These are phyloP conservation scores for Steatocranus sp. DNA, from an alignment of 2,797 vertebrate genomes.

Conservation along the genomic window DNA sequence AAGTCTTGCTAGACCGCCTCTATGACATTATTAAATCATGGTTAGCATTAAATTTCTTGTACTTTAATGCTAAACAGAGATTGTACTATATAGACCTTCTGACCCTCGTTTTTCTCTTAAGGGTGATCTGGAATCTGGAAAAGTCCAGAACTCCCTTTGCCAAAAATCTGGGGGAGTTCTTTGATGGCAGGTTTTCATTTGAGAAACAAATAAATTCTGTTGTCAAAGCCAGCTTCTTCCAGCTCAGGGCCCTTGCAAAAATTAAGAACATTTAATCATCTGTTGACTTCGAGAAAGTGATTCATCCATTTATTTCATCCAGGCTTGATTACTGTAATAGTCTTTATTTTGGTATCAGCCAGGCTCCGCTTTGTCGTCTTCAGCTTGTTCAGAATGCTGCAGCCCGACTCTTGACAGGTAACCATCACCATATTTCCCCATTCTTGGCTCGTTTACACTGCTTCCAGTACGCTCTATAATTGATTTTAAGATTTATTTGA, in stretches of 20 bases:
- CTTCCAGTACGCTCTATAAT: neutral
- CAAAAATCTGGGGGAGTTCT: neutral
- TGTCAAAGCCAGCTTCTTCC: neutral
- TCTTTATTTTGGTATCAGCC: neutral
- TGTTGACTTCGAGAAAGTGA: neutral
- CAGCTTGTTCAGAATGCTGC: neutral
- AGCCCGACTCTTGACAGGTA: neutral
- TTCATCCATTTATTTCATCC: neutral
- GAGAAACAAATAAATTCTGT: neutral
- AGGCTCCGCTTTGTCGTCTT: neutral
- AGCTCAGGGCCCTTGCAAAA: neutral
- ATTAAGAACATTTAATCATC: neutral
- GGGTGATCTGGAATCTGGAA: neutral
- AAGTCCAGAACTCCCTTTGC: neutral
- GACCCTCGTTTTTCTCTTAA: neutral
- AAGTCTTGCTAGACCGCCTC: neutral
- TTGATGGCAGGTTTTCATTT: neutral
- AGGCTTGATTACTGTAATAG: neutral
- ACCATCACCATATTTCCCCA: neutral
- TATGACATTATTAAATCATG: neutral
- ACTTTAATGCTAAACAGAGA: neutral
- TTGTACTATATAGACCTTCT: neutral
- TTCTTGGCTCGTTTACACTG: neutral
- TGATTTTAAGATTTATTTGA: neutral
- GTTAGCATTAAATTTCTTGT: neutral